These are phyloP conservation scores for Dipodomys spectabilis DNA, from an alignment of 2,113 vertebrate genomes.

Conservation along the genomic window DNA sequence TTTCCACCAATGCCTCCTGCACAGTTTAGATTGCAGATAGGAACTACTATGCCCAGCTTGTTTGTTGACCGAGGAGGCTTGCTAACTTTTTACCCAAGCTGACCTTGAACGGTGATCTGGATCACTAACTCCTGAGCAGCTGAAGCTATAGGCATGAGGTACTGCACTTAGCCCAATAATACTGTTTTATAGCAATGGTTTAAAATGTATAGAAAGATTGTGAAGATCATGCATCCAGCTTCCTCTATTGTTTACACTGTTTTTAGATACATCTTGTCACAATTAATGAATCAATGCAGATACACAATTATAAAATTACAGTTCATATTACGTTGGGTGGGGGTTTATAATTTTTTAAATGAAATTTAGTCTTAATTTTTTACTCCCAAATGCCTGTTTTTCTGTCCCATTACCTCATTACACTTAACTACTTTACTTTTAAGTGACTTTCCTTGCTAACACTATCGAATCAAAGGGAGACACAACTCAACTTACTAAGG, in stretches of 20 bases:
- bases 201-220: background rate
- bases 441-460: conserved; percentile 19
- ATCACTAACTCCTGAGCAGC: no score
- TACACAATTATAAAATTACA: background rate
- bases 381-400: background rate
- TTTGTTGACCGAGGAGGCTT: no score
- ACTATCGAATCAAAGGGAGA: background rate
- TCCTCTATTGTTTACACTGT: background rate
- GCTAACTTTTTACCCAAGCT: no score
- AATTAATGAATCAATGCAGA: background rate
- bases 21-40: no score
- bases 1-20: no score
- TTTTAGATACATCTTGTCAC: background rate
- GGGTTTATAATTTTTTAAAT: background rate
- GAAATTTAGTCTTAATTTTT: conserved; percentile 8
- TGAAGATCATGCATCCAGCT: background rate
- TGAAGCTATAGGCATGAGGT: no score
- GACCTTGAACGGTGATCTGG: no score
- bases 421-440: conserved; percentile 16
- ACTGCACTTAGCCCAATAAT: background rate
- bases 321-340: background rate
- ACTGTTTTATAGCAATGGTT: conserved; percentile 8
- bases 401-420: background rate
- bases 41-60: no score
- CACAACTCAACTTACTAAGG: background rate